Conservation (phyloP, 2,797 vertebrate species). For the Novumbra hubbsi region DNA sequence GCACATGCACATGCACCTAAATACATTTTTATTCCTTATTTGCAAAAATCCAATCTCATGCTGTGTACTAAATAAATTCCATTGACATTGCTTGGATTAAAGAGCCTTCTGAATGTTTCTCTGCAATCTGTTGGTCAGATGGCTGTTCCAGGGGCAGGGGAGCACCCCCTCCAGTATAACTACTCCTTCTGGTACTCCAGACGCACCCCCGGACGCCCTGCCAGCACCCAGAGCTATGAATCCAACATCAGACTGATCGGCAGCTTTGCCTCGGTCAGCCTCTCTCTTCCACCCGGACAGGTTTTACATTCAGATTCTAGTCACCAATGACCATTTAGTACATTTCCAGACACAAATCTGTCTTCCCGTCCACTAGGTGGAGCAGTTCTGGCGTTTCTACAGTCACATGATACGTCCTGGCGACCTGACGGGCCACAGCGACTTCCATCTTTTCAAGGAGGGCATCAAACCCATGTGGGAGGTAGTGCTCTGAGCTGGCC, state of each 20-base stretch:
- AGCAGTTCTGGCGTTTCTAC: slow-evolving; percentile 87
- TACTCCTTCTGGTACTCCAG: slow-evolving; percentile 87
- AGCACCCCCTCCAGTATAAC: slow-evolving; percentile 85
- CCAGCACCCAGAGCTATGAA: slow-evolving; percentile 84
- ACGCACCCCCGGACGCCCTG: slow-evolving; percentile 81
- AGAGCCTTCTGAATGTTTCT: not conserved
- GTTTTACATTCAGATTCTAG: not conserved
- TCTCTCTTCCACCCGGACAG: not conserved
- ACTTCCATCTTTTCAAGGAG: slow-evolving; percentile 86
- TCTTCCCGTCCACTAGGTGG: slow-evolving; percentile 67
- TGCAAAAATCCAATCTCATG: not conserved
- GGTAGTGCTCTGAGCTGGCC: slow-evolving; percentile 50
- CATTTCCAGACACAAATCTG: not conserved
- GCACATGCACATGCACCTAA: too few relatives aligned
- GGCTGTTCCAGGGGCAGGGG: slow-evolving; percentile 74
- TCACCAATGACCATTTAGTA: not conserved
- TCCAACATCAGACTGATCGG: slow-evolving; percentile 87
- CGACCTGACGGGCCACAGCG: slow-evolving; percentile 83
- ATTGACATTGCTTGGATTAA: not conserved
- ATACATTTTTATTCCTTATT: too few relatives aligned
- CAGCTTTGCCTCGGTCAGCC: slow-evolving; percentile 80
- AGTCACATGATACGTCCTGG: slow-evolving; percentile 86
- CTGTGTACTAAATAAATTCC: not conserved
- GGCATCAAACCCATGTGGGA: slow-evolving; percentile 90
- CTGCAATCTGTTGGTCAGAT: slow-evolving; percentile 49